Base-by-base conservation (phyloP, 2,888 invertebrate genomes). In the Pammene fasciana region DNA sequence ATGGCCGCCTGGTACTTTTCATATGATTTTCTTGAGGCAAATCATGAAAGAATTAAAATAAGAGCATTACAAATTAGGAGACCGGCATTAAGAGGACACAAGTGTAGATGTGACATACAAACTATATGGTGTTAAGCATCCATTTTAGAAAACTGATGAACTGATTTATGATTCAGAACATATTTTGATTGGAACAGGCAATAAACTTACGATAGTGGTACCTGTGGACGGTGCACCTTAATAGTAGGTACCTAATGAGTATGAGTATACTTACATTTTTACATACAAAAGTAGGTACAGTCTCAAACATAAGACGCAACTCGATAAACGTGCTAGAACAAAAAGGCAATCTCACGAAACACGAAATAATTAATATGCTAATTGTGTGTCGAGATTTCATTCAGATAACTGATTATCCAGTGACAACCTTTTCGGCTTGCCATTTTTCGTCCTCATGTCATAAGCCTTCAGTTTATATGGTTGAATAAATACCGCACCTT, bases 341-440 rank as follows among this genome's bases (percentile, higher is more conserved):
- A 59, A 67, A 68, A 68, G 73, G 70, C 73, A 71, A 72, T 73
- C 79, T 81, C 78, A 76, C 75, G 78, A 80, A 85, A 86, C 85
- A 84, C 82, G 80, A 82, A 83, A 79, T 81, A 82, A 89, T 90
- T 90, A 88, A 88, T 86, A 89, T 88, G 86, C 83, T 87, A 89
- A 90, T 89, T 85, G 80, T 78, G 78, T 76, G 84, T 86, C 83
- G 80, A 85, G 86, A 89, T 88, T 79, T 73, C 77, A 80, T 79
- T 77, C 75, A 85, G 86, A 87, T 88, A 86, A 86, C 78, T 82
- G 82, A 83, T 84, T 75, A 77, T 72, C 60, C 48, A 67, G 70
- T 79, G 84, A 82, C 82, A 83, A 79, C 79, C 79, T 78, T 79
- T 80, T 76, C 75, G 76, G 76, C 73, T 74, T 73, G 76, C 75